A percentile compares a stretch with the other conserved stretches of the same genome.
Conservation (phyloP, 2,113 vertebrate genomes). For the Alouatta palliata region DNA sequence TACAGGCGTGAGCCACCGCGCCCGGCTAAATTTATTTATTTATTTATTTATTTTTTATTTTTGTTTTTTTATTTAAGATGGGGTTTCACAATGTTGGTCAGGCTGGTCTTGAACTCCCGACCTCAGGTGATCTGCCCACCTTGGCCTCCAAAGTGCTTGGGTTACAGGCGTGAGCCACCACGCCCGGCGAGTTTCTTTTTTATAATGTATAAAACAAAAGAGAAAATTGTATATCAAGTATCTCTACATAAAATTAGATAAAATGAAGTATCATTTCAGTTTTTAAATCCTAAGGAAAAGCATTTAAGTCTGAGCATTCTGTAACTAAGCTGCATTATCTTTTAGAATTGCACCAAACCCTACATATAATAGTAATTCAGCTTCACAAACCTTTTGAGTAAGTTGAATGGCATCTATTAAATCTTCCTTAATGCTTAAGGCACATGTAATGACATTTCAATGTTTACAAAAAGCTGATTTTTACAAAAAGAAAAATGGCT, state of each 20-base stretch:
- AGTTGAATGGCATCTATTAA: background rate
- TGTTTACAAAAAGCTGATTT: conserved; percentile 23
- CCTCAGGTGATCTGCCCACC: no score
- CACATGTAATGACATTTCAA: background rate
- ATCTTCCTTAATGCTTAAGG: background rate
- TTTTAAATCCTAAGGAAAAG: background rate
- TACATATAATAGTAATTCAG: background rate
- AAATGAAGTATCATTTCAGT: background rate
- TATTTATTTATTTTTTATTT: no score
- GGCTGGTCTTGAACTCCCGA: no score
- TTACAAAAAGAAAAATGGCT: background rate
- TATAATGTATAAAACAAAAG: background rate
- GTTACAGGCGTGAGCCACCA: no score
- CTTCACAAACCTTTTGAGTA: background rate
- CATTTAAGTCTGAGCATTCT: background rate
- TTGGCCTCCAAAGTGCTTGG: no score
- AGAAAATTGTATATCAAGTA: background rate
- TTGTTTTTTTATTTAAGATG: no score
- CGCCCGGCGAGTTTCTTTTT: background rate
- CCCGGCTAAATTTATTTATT: no score
- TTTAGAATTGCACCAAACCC: background rate
- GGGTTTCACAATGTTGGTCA: no score
- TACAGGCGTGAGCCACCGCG: no score
- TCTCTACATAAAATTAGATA: background rate
- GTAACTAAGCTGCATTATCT: background rate